These are phyloP conservation scores for Montipora capricornis DNA, from an alignment of 64 coral and sea anemone genomes.

Conservation along the genomic window DNA sequence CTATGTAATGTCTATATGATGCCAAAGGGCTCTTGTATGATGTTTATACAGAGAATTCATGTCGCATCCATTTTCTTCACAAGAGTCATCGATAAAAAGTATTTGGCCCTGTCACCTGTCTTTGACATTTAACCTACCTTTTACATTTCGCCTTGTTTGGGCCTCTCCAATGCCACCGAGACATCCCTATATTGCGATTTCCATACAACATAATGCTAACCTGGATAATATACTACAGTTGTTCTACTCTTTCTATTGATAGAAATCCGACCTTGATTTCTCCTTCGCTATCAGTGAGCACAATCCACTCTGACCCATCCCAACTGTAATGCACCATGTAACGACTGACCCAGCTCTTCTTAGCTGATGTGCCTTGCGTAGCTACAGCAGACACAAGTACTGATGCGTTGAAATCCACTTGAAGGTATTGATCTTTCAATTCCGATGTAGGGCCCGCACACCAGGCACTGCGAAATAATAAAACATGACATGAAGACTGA, in stretches of 20 bases:
- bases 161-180: no score
- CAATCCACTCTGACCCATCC: not conserved
- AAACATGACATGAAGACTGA: not conserved
- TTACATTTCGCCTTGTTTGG: no score
- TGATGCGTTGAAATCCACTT: not conserved
- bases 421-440: not conserved
- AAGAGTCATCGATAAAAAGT: no score
- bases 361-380: not conserved
- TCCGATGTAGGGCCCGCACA: not conserved
- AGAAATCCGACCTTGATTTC: not conserved
- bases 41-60: no score
- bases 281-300: not conserved
- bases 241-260: not conserved
- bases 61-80: no score
- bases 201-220: no score
- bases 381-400: not conserved
- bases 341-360: constrained; percentile 4
- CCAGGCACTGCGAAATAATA: not conserved
- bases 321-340: constrained; percentile 5
- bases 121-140: no score
- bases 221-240: no score
- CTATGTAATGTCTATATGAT: no score
- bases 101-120: no score
- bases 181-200: no score
- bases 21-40: no score